These are phyloP conservation scores for Meloe dianella DNA, from an alignment of 2,888 invertebrate species.

Conservation along the genomic window DNA sequence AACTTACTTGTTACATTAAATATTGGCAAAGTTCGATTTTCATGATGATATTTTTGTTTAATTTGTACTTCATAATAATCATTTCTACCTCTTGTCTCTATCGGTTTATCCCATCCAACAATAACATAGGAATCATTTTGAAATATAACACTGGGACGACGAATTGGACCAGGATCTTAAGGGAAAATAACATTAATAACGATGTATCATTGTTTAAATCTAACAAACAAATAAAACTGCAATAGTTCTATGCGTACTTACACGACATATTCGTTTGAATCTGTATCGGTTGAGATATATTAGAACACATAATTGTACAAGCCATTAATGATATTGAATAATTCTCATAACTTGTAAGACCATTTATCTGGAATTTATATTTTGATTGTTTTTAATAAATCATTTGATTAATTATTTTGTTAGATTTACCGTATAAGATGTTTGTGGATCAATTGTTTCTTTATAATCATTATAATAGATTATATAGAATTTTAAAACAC, in stretches of 20 bases:
- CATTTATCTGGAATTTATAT: slow-evolving; percentile 41
- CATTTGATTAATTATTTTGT: background rate
- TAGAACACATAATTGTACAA: slow-evolving; percentile 73
- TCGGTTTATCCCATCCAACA: slow-evolving; percentile 61
- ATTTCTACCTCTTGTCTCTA: slow-evolving; percentile 58
- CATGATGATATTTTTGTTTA: slow-evolving; percentile 44
- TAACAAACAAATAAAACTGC: too few species aligned
- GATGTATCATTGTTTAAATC: too few species aligned
- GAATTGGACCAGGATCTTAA: slow-evolving; percentile 48
- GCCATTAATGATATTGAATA: slow-evolving; percentile 76
- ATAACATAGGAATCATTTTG: slow-evolving; percentile 60
- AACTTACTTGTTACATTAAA: slow-evolving; percentile 43
- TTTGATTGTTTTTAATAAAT: background rate
- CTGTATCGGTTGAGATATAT: slow-evolving; percentile 49
- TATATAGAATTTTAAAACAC: slow-evolving; percentile 72
- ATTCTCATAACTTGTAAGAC: slow-evolving; percentile 67
- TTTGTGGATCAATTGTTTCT: slow-evolving; percentile 20
- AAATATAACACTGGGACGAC: slow-evolving; percentile 55
- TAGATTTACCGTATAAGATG: slow-evolving; percentile 15
- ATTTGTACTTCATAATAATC: slow-evolving; percentile 63
- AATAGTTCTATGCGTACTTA: too few species aligned
- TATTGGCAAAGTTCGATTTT: slow-evolving; percentile 35
- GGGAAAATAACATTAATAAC: background rate
- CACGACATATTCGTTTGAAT: slow-evolving; percentile 59
- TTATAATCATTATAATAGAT: slow-evolving; percentile 26